Conservation (phyloP, 2,888 invertebrate species). For the Argyresthia albistria region DNA sequence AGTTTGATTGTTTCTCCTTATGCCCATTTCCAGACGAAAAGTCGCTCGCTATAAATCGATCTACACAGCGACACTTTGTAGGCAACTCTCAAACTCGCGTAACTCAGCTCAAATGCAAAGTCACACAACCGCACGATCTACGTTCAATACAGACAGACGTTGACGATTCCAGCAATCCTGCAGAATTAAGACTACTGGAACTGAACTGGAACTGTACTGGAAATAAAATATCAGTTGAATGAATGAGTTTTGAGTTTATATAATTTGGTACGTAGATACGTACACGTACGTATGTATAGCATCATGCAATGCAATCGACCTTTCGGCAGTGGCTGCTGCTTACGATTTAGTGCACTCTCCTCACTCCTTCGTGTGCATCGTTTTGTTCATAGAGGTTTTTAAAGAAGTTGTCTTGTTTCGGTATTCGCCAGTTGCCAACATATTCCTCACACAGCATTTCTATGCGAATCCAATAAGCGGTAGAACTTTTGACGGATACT, state of each 20-base stretch:
- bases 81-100: not conserved
- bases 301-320: no score
- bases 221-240: no score
- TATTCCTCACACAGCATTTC: not conserved
- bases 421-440: not conserved
- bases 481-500: not conserved
- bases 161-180: not conserved
- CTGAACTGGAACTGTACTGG: no score
- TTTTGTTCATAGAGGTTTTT: not conserved
- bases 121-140: conserved; percentile 1
- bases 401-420: not conserved
- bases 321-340: no score
- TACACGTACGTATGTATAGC: no score
- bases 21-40: no score
- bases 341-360: no score
- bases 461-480: not conserved
- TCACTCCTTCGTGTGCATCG: not conserved
- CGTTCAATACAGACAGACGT: conserved; percentile 1
- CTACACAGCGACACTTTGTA: not conserved
- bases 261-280: no score
- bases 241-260: no score
- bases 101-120: conserved; percentile 6
- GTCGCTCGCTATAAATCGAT: no score
- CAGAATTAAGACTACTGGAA: not conserved
- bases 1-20: no score